Evolutionary conservation across 2,113 vertebrate species (phyloP).

Genomic region (Clarias macrocephalus): DNA sequence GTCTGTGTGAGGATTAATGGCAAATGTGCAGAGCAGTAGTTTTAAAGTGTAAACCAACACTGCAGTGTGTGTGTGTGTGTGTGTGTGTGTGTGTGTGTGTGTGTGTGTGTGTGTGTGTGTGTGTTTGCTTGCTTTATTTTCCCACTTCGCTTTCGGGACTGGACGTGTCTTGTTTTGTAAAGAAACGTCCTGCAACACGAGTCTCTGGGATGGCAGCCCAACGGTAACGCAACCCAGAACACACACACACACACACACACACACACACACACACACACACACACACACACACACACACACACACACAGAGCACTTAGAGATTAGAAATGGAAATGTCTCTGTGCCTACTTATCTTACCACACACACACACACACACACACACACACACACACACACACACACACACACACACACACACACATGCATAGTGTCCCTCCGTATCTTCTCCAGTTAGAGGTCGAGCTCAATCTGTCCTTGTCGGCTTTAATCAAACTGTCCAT

Average conservation of each 20-base stretch:
- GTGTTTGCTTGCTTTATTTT: not conserved
- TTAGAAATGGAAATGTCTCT: slow-evolving; percentile 24
- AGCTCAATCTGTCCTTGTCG: slow-evolving; percentile 74
- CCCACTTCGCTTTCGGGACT: not conserved
- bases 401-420: slow-evolving; percentile 11
- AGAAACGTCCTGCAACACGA: slow-evolving; percentile 28
- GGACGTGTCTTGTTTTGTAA: slow-evolving; percentile 31
- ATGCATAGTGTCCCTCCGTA: slow-evolving; percentile 44
- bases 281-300: not conserved
- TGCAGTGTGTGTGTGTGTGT: not conserved
- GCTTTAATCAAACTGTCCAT: slow-evolving; percentile 71
- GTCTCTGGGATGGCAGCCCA: slow-evolving; percentile 34
- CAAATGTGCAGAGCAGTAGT: slow-evolving; percentile 15
- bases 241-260: not conserved
- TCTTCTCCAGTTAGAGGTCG: slow-evolving; percentile 67
- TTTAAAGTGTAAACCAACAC: slow-evolving; percentile 23
- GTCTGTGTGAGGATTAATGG: slow-evolving; percentile 1
- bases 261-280: not conserved
- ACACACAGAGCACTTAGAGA: not conserved
- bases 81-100: slow-evolving; percentile 17
- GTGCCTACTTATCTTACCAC: not conserved
- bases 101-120: slow-evolving; percentile 8
- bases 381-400: slow-evolving; percentile 22
- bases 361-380: not conserved
- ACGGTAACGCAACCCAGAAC: not conserved